These are phyloP conservation scores for Siphlonurus alternatus DNA, from an alignment of 2,888 invertebrate species.

Conservation along the genomic window DNA sequence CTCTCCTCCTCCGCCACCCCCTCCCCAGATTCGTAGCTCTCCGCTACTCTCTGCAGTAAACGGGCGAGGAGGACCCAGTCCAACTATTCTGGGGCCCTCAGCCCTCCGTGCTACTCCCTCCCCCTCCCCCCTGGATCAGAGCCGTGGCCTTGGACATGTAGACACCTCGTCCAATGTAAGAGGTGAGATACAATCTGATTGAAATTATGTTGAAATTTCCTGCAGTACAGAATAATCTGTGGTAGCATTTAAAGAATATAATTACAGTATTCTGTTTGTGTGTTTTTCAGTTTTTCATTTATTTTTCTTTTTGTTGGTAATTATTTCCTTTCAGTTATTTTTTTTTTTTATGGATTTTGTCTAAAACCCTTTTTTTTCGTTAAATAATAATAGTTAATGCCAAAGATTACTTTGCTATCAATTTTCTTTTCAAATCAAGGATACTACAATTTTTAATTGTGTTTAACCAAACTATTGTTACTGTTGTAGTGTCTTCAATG, in stretches of 20 bases:
- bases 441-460: too few relatives aligned
- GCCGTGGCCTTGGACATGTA: conserved; percentile 10
- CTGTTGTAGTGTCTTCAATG: conserved; percentile 37
- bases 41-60: conserved; percentile 2
- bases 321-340: too few relatives aligned
- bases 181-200: conserved; percentile 14
- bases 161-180: conserved; percentile 20
- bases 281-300: too few relatives aligned
- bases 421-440: too few relatives aligned
- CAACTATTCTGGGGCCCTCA: conserved; percentile 5
- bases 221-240: not conserved
- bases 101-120: not conserved
- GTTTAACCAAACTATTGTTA: too few relatives aligned
- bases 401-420: too few relatives aligned
- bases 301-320: too few relatives aligned
- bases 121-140: conserved; percentile 11
- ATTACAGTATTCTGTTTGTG: too few relatives aligned
- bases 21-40: conserved; percentile 6
- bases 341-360: too few relatives aligned
- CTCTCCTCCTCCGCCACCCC: conserved; percentile 7
- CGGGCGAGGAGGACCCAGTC: conserved; percentile 9
- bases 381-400: too few relatives aligned
- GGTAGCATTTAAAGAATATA: not conserved
- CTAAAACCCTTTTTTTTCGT: too few relatives aligned
- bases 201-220: not conserved